Percentiles rank a stretch among this genome's conserved stretches.
phyloP scores from a whole-genome alignment of 2,113 vertebrate species.

The Quiscalus mexicanus region DNA sequence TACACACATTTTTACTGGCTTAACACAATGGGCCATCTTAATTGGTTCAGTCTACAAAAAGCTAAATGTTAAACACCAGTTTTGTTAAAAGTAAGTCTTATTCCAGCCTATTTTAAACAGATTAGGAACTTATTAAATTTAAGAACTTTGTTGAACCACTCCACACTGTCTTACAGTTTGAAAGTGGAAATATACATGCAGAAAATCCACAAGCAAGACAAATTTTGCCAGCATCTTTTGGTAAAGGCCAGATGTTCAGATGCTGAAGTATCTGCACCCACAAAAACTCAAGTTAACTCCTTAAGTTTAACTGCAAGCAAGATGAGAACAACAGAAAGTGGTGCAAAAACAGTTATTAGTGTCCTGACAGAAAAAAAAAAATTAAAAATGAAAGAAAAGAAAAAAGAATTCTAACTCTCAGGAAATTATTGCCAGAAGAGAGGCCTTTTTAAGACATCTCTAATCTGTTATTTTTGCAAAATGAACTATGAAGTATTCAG shows the following conservation, averaged over 20 bases:
- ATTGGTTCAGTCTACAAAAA: background rate
- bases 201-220: background rate
- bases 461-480: background rate
- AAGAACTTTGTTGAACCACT: background rate
- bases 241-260: background rate
- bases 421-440: background rate
- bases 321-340: background rate
- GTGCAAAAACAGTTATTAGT: background rate
- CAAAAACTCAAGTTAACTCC: background rate
- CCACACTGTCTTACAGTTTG: background rate
- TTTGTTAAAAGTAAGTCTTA: background rate
- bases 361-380: background rate
- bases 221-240: background rate
- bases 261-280: background rate
- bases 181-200: conserved; percentile 3
- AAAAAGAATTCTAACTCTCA: background rate
- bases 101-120: background rate
- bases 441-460: background rate
- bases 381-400: background rate
- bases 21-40: background rate
- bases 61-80: background rate
- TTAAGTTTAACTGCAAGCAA: background rate
- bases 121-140: conserved; percentile 7
- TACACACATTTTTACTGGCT: background rate
- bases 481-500: background rate